phyloP scores from a whole-genome alignment of 2,888 invertebrate genomes.

The Harpalus rufipes region DNA sequence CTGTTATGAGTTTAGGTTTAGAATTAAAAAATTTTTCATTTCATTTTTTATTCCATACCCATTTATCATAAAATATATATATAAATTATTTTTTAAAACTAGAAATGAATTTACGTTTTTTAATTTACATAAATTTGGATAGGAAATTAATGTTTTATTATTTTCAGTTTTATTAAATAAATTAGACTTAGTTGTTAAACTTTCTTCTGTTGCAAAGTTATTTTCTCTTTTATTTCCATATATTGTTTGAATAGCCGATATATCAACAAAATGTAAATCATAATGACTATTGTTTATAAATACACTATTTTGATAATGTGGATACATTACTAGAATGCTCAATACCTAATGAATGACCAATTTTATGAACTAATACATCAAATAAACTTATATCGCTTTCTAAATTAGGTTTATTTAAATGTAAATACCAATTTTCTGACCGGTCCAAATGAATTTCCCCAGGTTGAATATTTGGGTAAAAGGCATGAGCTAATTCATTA shows the following conservation, averaged over 20 bases:
- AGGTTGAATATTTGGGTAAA: not conserved
- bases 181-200: not conserved
- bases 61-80: too few relatives aligned
- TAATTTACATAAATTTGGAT: constrained; percentile 14
- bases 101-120: constrained; percentile 10
- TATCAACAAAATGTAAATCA: constrained; percentile 22
- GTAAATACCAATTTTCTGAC: not conserved
- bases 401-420: not conserved
- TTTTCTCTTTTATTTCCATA: constrained; percentile 14
- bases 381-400: not conserved
- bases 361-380: constrained; percentile 33
- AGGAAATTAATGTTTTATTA: not conserved
- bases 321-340: constrained; percentile 1
- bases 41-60: too few relatives aligned
- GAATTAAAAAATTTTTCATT: constrained; percentile 15
- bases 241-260: not conserved
- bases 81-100: not conserved
- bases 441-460: constrained; percentile 5
- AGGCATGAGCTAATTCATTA: constrained; percentile 5
- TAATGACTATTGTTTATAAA: not conserved
- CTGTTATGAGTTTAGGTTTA: not conserved
- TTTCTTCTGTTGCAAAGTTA: not conserved
- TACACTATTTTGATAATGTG: constrained; percentile 18
- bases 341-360: constrained; percentile 21
- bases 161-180: too few relatives aligned